phyloP scores from a whole-genome alignment of 2,113 vertebrate species.

The Vulpes ferrilata region DNA sequence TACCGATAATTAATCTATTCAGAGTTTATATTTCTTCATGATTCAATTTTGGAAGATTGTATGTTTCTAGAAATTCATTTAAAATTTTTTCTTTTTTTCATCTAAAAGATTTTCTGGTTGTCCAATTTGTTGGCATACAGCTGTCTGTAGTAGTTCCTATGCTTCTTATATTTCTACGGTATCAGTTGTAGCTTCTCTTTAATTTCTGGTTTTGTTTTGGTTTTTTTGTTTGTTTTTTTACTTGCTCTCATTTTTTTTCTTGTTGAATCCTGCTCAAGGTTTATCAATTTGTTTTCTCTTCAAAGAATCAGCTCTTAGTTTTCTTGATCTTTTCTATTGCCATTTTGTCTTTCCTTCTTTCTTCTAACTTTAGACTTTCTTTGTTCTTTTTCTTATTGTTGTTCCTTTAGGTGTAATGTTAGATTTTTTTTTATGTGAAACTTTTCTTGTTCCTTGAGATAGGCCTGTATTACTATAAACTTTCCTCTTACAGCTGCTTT shows the following conservation, averaged over 20 bases:
- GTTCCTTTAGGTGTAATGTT: background rate
- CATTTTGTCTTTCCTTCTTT: background rate
- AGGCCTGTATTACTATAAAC: background rate
- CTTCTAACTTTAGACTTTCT: background rate
- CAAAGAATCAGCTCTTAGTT: background rate
- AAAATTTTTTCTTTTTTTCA: background rate
- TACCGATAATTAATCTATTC: background rate
- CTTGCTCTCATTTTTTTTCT: background rate
- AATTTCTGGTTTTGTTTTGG: background rate
- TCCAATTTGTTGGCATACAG: background rate
- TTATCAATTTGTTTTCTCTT: background rate
- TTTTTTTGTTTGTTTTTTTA: background rate
- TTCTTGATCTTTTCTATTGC: background rate
- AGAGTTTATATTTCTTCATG: background rate
- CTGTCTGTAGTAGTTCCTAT: background rate
- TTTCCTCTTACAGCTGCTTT: background rate
- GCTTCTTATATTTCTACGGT: background rate
- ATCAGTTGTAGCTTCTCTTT: background rate
- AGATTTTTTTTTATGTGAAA: background rate
- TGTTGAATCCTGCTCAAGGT: background rate
- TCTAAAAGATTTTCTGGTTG: background rate
- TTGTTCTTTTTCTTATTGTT: background rate
- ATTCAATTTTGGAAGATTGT: background rate
- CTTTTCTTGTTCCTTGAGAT: background rate
- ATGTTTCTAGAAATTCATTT: background rate